Conservation (phyloP, 2,113 vertebrate species). For the Nicator chloris region DNA sequence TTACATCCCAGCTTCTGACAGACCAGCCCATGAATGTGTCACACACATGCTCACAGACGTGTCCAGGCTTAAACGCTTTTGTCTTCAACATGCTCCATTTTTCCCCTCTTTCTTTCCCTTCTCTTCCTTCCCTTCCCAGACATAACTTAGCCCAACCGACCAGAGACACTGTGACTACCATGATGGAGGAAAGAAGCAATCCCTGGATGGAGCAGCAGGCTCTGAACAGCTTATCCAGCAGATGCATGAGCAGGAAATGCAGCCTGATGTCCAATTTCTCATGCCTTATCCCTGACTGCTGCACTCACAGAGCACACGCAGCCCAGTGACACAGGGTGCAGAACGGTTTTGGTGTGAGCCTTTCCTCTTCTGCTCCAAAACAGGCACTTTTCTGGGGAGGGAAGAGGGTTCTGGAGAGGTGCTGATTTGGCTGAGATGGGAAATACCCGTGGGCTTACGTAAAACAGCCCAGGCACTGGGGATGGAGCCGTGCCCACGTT, state of each 20-base stretch:
- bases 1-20: neutral
- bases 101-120: neutral
- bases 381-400: neutral
- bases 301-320: neutral
- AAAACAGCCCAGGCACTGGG: neutral
- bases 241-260: slow-evolving; percentile 56
- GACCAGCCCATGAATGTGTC: neutral
- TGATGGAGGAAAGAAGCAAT: slow-evolving; percentile 34
- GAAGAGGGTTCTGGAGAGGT: neutral
- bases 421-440: neutral
- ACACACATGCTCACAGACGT: neutral
- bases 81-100: neutral
- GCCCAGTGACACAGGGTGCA: accelerated
- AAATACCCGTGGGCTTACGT: neutral
- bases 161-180: neutral
- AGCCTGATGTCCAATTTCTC: slow-evolving; percentile 51
- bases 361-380: neutral
- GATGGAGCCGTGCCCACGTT: slow-evolving; percentile 19
- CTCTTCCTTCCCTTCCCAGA: neutral
- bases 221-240: slow-evolving; percentile 20
- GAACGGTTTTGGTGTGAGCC: neutral
- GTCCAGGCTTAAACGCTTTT: neutral
- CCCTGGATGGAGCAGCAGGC: neutral
- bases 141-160: neutral
- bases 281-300: slow-evolving; percentile 30